Percentiles rank a stretch among this genome's conserved stretches.
These are phyloP conservation scores for Microcebus murinus DNA, from an alignment of 2,113 vertebrate species.

Conservation along the genomic window DNA sequence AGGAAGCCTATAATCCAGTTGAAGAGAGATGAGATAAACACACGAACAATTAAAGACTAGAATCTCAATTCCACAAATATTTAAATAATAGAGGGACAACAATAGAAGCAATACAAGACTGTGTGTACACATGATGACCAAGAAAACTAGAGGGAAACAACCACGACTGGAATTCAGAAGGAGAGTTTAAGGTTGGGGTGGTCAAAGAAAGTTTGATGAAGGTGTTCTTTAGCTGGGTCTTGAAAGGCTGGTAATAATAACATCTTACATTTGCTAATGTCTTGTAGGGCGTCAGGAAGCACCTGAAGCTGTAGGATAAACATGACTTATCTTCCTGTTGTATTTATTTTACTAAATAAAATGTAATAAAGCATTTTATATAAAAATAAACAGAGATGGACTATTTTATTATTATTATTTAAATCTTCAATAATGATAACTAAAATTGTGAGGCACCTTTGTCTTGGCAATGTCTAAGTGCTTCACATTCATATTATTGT, in stretches of 20 bases:
- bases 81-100: slow-evolving; percentile 42
- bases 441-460: background rate
- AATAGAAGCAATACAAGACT: slow-evolving; percentile 38
- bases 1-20: background rate
- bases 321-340: background rate
- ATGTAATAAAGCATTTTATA: background rate
- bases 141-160: slow-evolving; percentile 46
- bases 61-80: slow-evolving; percentile 40
- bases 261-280: background rate
- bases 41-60: slow-evolving; percentile 41
- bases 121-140: background rate
- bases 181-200: background rate
- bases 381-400: background rate
- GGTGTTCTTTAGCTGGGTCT: background rate
- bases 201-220: background rate
- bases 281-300: background rate
- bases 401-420: background rate
- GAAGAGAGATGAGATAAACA: slow-evolving; percentile 56
- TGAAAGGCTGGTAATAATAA: background rate
- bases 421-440: background rate
- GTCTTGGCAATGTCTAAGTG: background rate
- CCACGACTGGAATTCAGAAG: background rate
- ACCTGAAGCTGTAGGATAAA: background rate
- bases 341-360: background rate
- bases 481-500: background rate